Conservation (phyloP, 1,140 invertebrate genomes). For the Philopotamus ludificatus region DNA sequence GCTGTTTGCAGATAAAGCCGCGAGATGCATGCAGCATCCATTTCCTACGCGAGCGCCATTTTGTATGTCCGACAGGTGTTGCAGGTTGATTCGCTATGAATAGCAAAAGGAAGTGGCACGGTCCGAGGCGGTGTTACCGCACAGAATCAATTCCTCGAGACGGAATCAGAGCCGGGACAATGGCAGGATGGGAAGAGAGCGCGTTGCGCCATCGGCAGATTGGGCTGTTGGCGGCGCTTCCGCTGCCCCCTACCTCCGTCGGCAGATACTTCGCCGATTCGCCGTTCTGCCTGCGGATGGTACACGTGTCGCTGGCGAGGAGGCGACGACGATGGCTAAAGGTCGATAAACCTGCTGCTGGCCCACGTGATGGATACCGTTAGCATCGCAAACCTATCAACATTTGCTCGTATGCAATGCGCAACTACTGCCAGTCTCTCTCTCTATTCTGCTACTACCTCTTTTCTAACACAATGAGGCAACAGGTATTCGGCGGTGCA, state of each 20-base stretch:
- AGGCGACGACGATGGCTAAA: conserved; percentile 16
- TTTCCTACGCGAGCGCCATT: conserved; percentile 4
- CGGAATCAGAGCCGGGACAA: no score
- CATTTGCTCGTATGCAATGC: conserved; percentile 21
- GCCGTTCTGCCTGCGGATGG: neutral
- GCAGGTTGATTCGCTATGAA: conserved; percentile 1
- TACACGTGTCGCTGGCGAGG: conserved; percentile 21
- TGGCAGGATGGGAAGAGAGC: no score
- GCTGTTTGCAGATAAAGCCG: neutral
- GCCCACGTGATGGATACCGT: conserved; percentile 30
- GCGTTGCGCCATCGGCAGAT: no score
- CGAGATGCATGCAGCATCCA: conserved; percentile 5
- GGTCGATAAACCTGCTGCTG: conserved; percentile 28
- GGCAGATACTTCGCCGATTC: no score
- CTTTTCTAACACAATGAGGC: neutral
- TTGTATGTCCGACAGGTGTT: conserved; percentile 5
- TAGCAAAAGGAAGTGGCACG: no score
- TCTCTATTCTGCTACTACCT: conserved; percentile 4
- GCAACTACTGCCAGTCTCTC: neutral
- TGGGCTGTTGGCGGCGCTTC: neutral
- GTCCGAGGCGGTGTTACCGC: no score
- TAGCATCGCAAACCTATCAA: conserved; percentile 32
- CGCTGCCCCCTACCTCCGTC: no score
- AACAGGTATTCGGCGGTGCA: no score
- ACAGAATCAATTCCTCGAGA: no score